Percentiles rank a stretch among this genome's conserved stretches.
phyloP scores from a whole-genome alignment of 2,113 vertebrate genomes.

The Cephalopterus ornatus region DNA sequence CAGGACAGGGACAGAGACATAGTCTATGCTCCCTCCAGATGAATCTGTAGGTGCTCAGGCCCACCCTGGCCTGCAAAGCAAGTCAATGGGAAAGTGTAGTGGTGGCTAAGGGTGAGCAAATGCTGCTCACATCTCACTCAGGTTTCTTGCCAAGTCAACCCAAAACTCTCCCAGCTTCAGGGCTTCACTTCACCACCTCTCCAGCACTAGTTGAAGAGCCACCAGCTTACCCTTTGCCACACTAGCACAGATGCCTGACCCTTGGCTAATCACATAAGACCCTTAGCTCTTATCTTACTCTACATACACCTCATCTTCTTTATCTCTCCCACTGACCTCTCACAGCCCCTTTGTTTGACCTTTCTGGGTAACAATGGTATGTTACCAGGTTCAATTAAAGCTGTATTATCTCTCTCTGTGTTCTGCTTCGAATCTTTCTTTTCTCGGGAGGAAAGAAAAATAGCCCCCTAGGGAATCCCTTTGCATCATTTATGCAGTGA shows the following conservation, averaged over 20 bases:
- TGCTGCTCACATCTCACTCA: background rate
- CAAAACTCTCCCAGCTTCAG: background rate
- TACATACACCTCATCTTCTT: background rate
- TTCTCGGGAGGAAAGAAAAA: background rate
- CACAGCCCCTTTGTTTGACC: background rate
- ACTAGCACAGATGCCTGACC: background rate
- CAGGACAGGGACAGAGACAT: no score
- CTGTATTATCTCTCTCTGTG: background rate
- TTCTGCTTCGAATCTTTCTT: background rate
- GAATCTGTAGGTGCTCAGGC: background rate
- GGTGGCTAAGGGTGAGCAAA: background rate
- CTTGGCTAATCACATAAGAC: rapidly evolving
- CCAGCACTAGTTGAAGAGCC: background rate
- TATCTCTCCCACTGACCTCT: slow-evolving; percentile 2
- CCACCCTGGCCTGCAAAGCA: background rate
- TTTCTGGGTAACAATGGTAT: background rate
- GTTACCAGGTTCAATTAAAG: background rate
- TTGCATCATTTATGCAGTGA: background rate
- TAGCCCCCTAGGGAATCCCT: background rate
- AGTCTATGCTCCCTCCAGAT: background rate
- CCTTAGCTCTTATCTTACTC: slow-evolving; percentile 12
- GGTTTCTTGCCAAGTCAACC: background rate
- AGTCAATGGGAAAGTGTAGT: background rate
- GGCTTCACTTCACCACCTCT: background rate
- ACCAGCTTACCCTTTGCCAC: background rate